Percentiles rank a stretch among this genome's conserved stretches.
Conservation (phyloP, 2,797 vertebrate genomes). For the Gymnothorax javanicus region DNA sequence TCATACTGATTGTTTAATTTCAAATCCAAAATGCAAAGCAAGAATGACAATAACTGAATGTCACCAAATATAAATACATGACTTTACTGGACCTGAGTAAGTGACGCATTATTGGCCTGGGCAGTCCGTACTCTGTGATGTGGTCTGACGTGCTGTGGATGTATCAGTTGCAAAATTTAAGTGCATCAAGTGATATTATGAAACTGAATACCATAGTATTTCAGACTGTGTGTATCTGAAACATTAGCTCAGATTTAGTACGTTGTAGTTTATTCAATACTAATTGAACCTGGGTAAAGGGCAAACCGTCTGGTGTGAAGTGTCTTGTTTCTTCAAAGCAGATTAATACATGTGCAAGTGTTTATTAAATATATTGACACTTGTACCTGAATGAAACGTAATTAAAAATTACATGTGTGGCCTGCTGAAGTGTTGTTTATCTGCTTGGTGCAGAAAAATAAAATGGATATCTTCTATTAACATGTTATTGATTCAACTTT, state of each 20-base stretch:
- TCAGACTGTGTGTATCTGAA: background rate
- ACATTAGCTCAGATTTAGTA: background rate
- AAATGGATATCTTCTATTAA: background rate
- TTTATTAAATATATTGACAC: background rate
- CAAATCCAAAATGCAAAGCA: too few species aligned
- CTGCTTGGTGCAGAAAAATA: background rate
- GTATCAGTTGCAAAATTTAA: background rate
- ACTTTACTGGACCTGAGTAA: too few species aligned
- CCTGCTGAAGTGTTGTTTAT: background rate
- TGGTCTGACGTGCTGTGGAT: background rate
- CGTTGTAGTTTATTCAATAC: background rate
- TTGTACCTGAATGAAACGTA: background rate
- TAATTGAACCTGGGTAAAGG: background rate
- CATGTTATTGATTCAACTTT: background rate
- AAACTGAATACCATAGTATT: background rate
- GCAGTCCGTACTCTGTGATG: background rate
- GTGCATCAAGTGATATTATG: background rate
- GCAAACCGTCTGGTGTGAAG: background rate
- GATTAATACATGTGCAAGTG: background rate
- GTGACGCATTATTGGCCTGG: background rate
- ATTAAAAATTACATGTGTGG: background rate
- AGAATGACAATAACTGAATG: too few species aligned
- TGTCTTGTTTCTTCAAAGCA: background rate
- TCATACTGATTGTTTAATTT: too few species aligned
- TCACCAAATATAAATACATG: too few species aligned